Base-by-base conservation (phyloP, 2,888 invertebrate species). In the Pristionchus fissidentatus region DNA sequence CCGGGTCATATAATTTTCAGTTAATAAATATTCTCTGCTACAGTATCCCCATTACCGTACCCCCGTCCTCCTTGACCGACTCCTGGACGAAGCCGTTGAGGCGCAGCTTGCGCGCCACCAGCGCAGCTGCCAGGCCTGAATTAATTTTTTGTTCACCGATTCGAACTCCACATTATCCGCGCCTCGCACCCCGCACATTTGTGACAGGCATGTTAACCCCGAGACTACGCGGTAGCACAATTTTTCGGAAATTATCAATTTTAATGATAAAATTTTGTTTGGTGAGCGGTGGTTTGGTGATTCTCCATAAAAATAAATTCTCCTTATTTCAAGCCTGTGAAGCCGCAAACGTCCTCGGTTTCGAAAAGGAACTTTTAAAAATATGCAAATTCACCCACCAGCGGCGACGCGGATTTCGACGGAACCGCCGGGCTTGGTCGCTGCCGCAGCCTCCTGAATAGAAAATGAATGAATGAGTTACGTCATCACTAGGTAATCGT, bases 61-160 rank as follows among this genome's bases (percentile, higher is more conserved):
- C 83, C 38, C 55, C 83, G n/a, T 55, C 57, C 73, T 57, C 46
- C 19, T 52, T 55, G 22, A 66, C 70, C 13, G 22, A 43, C 43
- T 83, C 83, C 52, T 83, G 78, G 29, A 83, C 75, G 84, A 87
- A 87, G 52, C 87, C 87, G 46, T 85, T 84, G 77, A 87, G 85
- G 7, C 87, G 85, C 49, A 87, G 84, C 82, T 86, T 86, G 43
- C 87, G 80, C 57, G 52, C 70, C 26, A 83, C 55, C 35, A 73
- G n/a, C 19, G 83, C 26, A 3, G 41, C 55, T 26, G 29, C 32
- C 46, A 83, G 52, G n/a, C 70, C 83, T 83, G 73, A 0, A 70
- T 70, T 41, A n/a, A 41, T 70, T 41, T n/a, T n/a, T n/a, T n/a
- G n/a, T n/a, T n/a, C n/a, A n/a, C 52, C 19, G 52, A 19, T 49